A percentile compares a stretch with the other conserved stretches of the same genome.
These are phyloP conservation scores for Gobius niger DNA, from an alignment of 2,113 vertebrate genomes.

Conservation along the genomic window DNA sequence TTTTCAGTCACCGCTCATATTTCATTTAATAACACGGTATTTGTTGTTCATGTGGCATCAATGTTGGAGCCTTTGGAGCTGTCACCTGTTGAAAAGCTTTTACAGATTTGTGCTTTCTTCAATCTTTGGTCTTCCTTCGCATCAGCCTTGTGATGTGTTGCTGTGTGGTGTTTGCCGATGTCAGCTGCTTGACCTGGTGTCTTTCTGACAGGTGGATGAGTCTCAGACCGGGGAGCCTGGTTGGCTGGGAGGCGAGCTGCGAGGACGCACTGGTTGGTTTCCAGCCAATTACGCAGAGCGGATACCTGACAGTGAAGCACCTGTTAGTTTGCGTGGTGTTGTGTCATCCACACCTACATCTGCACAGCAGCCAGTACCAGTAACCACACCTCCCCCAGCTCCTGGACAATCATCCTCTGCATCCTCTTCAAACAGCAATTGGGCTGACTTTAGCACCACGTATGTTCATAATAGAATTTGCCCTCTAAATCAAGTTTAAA, in stretches of 20 bases:
- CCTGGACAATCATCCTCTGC: conserved; percentile 65
- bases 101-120: neutral
- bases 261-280: conserved; percentile 97
- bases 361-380: conserved; percentile 58
- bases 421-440: conserved; percentile 86
- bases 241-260: conserved; percentile 94
- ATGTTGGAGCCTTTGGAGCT: too few species aligned
- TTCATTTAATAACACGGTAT: too few species aligned
- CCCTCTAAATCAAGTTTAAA: neutral
- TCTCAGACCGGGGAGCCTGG: conserved; percentile 97
- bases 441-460: conserved; percentile 99
- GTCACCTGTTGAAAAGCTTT: neutral
- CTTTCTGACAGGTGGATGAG: conserved; percentile 87
- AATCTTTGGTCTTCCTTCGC: neutral
- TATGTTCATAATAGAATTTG: conserved; percentile 67
- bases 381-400: conserved; percentile 59
- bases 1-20: too few species aligned
- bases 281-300: conserved; percentile 97
- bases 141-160: neutral
- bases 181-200: conserved; percentile 2
- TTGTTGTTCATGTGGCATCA: too few species aligned
- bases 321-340: conserved; percentile 77
- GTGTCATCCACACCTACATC: conserved; percentile 63
- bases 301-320: conserved; percentile 89
- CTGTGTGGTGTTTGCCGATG: neutral